Evolutionary conservation across 2,888 invertebrate species (phyloP), one percentile per base, ranked within the genome.

Genomic region (Calliphora vomitoria): DNA sequence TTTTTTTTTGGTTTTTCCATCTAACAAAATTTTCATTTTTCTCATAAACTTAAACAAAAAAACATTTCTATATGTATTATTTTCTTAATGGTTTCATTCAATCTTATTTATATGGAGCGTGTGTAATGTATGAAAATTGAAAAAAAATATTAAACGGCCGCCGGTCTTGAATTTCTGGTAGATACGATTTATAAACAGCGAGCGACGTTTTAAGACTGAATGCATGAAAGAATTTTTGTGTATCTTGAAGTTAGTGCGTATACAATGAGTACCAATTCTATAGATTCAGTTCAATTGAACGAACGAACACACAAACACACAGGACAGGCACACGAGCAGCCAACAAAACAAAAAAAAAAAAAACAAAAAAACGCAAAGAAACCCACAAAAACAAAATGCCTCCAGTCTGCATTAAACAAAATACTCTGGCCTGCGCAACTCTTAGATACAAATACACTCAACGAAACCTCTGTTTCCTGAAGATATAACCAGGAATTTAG

Each of bases 181-280:
- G 64, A 79, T 64, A 87, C 88, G 88, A 89, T 89, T 89, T 82
- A 83, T 85, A 90, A 89, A 90, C 91, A 90, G 90, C 92, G 90
- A 91, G 89, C 91, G 91, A 91, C 91, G 91, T 91, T 91, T 90
- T 89, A 90, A 91, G 90, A 92, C 92, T 92, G 88, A 91, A 83
- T 89, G 74, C 88, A 86, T 88, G 88, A 85, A 87, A 87, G 87
- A 88, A 89, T 89, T 90, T 90, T 89, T 89, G 89, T 90, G 90
- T 90, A 89, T 90, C 89, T 90, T 89, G 89, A 82, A 87, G 89
- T 86, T 79, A 79, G 83, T 84, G 84, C 85, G 88, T 86, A 82
- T 41, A 74, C 85, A 71, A 81, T 76, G 85, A 85, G 85, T 71
- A 85, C 55, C 53, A 75, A 75, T 85, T 85, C 75, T 81, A 85